Evolutionary conservation across 2,797 vertebrate genomes (phyloP).

Genomic region (Notolepis coatsorum): DNA sequence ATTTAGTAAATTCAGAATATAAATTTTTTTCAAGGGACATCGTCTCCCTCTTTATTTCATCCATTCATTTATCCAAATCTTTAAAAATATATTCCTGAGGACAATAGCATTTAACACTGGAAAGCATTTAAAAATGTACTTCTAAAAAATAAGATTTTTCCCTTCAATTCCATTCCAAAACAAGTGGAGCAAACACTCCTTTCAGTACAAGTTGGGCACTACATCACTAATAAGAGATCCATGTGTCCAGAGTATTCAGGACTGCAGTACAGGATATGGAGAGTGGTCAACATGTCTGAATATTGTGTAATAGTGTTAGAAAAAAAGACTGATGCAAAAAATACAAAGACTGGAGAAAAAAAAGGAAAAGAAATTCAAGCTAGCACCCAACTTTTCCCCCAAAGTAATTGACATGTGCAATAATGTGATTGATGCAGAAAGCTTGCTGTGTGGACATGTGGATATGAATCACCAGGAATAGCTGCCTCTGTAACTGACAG

Average conservation of each 20-base stretch:
- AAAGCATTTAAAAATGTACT: conserved; percentile 72
- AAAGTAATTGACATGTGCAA: conserved; percentile 42
- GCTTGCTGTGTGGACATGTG: conserved; percentile 53
- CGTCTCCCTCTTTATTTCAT: conserved; percentile 45
- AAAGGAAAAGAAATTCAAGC: conserved; percentile 39
- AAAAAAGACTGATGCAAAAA: conserved; percentile 31
- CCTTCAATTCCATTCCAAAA: conserved; percentile 77
- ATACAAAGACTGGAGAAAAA: conserved; percentile 49
- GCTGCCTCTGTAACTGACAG: conserved; percentile 78
- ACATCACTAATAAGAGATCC: conserved; percentile 69
- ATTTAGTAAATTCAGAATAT: conserved; percentile 29
- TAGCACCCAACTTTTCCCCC: conserved; percentile 34
- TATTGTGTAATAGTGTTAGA: conserved; percentile 39
- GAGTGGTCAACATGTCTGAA: conserved; percentile 36
- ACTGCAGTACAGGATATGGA: conserved; percentile 41
- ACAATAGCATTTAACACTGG: conserved; percentile 77
- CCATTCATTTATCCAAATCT: conserved; percentile 65
- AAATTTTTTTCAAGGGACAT: conserved; percentile 4
- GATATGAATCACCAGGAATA: conserved; percentile 69
- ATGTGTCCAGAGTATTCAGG: conserved; percentile 57
- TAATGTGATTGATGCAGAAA: conserved; percentile 48
- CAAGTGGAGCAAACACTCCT: conserved; percentile 70
- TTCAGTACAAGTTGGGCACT: conserved; percentile 69
- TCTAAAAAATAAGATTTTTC: conserved; percentile 46
- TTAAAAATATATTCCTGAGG: conserved; percentile 78